Percentiles rank a stretch among this genome's conserved stretches.
Evolutionary conservation across 2,797 vertebrate species (phyloP).

Genomic region (Mergus octosetaceus): DNA sequence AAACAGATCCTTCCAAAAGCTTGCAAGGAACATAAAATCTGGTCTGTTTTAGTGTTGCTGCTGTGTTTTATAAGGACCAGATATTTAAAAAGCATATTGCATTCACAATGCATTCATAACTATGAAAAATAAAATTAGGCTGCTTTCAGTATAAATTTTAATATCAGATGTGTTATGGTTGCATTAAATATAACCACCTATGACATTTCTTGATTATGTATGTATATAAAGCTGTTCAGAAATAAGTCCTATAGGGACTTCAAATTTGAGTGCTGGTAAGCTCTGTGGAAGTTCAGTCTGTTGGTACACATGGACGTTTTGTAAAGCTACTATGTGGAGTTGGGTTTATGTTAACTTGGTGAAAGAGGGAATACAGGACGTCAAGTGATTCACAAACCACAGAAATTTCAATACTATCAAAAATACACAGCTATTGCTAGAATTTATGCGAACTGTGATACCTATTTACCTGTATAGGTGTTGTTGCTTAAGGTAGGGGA

Average conservation of each 20-base stretch:
- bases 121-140: background rate
- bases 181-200: background rate
- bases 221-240: background rate
- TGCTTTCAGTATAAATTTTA: background rate
- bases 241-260: background rate
- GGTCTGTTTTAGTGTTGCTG: background rate
- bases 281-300: background rate
- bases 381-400: background rate
- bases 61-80: background rate
- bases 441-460: background rate
- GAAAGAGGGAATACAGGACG: background rate
- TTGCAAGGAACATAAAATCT: background rate
- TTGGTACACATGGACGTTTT: background rate
- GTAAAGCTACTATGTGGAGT: background rate
- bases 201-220: background rate
- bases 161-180: background rate
- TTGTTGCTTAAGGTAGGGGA: background rate
- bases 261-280: background rate
- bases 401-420: background rate
- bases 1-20: background rate
- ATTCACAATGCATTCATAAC: background rate
- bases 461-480: background rate
- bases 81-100: background rate
- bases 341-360: background rate
- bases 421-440: background rate